phyloP scores from a whole-genome alignment of 2,888 invertebrate species.

The Dryobotodes eremita region DNA sequence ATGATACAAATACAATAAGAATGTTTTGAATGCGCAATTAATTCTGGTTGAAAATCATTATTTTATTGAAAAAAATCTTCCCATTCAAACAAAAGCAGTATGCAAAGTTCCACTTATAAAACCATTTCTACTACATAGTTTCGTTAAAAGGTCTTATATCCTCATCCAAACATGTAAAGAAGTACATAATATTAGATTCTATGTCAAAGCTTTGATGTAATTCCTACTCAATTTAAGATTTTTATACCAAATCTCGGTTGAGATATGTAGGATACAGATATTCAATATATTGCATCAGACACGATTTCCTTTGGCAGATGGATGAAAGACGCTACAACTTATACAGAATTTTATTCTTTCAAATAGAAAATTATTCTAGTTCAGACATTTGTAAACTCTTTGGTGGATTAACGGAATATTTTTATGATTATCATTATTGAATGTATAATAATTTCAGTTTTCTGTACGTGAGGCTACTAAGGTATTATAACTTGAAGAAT shows the following conservation, averaged over 20 bases:
- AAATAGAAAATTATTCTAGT: slow-evolving; percentile 11
- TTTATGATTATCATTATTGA: neutral
- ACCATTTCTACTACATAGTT: neutral
- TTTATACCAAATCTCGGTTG: slow-evolving; percentile 53
- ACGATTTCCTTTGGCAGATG: slow-evolving; percentile 61
- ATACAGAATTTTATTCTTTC: slow-evolving; percentile 26
- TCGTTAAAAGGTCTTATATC: neutral
- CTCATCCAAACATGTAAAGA: neutral
- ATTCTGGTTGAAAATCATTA: neutral
- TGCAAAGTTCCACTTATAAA: neutral
- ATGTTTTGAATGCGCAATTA: neutral
- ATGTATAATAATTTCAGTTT: neutral
- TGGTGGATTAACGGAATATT: neutral
- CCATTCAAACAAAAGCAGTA: neutral
- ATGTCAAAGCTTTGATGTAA: slow-evolving; percentile 56
- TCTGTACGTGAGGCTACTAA: neutral
- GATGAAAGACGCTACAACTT: slow-evolving; percentile 39
- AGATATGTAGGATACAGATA: slow-evolving; percentile 38
- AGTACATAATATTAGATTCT: slow-evolving; percentile 10
- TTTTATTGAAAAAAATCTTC: too few relatives aligned
- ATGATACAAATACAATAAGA: neutral
- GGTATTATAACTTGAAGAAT: too few relatives aligned
- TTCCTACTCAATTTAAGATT: slow-evolving; percentile 45
- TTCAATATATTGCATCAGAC: slow-evolving; percentile 63
- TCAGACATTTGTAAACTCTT: slow-evolving; percentile 9